Evolutionary conservation across 2,888 invertebrate species (phyloP).

Genomic region (Auanema sp.): DNA sequence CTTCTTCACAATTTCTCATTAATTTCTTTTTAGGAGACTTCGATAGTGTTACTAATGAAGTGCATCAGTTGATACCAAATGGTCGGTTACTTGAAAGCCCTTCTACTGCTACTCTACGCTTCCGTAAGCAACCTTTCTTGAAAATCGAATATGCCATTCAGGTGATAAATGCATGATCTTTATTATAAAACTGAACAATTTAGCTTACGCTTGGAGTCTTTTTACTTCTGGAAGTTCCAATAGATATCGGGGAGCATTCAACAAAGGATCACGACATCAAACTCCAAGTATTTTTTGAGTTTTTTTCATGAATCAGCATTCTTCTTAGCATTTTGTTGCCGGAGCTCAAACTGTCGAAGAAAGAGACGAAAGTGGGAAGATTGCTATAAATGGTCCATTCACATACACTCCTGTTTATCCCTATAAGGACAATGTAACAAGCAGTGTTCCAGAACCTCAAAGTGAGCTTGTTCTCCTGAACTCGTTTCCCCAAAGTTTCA

Average conservation of each 20-base stretch:
- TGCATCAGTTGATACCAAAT: conserved; percentile 31
- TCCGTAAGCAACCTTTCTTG: conserved; percentile 44
- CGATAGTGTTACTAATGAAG: conserved; percentile 27
- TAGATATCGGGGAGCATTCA: conserved; percentile 39
- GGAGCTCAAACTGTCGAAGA: conserved; percentile 49
- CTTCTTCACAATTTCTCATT: background rate
- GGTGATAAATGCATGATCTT: conserved; percentile 1
- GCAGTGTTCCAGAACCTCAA: conserved; percentile 6
- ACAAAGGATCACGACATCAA: conserved; percentile 31
- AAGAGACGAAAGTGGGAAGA: conserved; percentile 41
- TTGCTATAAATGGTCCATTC: conserved; percentile 45
- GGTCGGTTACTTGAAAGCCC: conserved; percentile 42
- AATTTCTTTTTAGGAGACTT: conserved; percentile 19
- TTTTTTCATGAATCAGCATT: too few relatives aligned
- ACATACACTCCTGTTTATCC: conserved; percentile 47
- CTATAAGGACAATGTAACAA: conserved; percentile 19
- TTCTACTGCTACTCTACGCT: conserved; percentile 44
- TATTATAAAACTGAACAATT: background rate
- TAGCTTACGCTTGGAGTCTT: conserved; percentile 36
- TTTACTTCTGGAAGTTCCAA: conserved; percentile 41
- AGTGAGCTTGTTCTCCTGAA: background rate
- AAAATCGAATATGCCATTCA: conserved; percentile 49
- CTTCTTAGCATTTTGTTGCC: conserved; percentile 30
- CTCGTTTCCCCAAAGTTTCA: background rate
- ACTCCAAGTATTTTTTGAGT: conserved; percentile 9